Evolutionary conservation across 1,140 invertebrate species (phyloP), one percentile per base, ranked within the genome.

Genomic region (Temnothorax nylanderi): DNA sequence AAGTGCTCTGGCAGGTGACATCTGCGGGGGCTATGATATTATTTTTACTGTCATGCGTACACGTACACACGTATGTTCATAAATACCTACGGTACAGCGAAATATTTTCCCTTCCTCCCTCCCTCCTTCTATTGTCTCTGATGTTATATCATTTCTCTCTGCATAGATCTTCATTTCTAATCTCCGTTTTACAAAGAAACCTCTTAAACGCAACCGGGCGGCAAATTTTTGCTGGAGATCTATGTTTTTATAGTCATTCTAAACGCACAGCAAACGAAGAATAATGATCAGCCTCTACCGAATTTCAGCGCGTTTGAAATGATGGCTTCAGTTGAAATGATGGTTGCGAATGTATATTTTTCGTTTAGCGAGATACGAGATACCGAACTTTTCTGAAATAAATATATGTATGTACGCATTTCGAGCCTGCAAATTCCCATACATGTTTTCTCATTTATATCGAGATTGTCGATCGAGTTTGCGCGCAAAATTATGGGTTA

Each of bases 1-100:
- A 82, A 91, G 71, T 82, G 77, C 76, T 69, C 90, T 85, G 88
- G 86, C 90, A 91, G 88, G 71, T 91, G 90, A 91, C 90, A 88
- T 88, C 88, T 67, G 88, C 90, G 72, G 74, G 74, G 60, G 56
- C 82, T 87, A 80, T 86, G 82, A 88, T 69, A 87, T 92, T 92
- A 92, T 91, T 91, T 91, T 91, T 88, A 86, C 81, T 76, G 74
- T 56, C 72, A 74, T 76, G 75, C 56, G 49, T 72, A 37, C 54
- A 21, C 69, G 56, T 54, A 74, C 75, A 62, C 58, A 49, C 13
- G 16, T 47, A 49, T 16, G 34, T 41, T 47, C 32, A 74, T 34
- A 71, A 80, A 71, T 82, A 47, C 10, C 44, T 49, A 76, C 26
- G 32, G 16, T 34, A 16, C 2, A 44, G 18, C 18, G 16, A 41